Conservation (phyloP, 2,888 invertebrate species). For the Boloria euphrosyne region DNA sequence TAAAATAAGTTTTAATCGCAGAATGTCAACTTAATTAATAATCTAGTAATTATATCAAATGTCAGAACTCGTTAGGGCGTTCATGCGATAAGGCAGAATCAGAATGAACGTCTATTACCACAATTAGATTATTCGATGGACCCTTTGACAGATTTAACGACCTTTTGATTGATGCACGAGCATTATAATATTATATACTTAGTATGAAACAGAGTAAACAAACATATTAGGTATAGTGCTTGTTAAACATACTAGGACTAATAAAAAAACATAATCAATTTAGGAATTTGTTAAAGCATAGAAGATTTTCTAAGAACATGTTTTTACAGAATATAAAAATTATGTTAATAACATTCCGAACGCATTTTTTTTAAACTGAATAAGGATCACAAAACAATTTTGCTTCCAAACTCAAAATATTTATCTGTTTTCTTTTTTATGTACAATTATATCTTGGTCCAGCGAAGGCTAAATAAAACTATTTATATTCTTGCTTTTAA, state of each 20-base stretch:
- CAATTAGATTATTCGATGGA: constrained; percentile 38
- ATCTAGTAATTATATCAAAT: constrained; percentile 10
- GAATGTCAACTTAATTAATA: constrained; percentile 6
- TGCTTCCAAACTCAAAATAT: too few species aligned
- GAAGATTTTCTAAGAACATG: too few species aligned
- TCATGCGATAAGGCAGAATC: constrained; percentile 8
- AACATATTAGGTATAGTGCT: not conserved
- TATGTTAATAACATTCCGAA: too few species aligned
- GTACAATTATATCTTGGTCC: too few species aligned
- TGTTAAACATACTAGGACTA: too few species aligned
- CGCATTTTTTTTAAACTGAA: too few species aligned
- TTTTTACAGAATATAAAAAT: too few species aligned
- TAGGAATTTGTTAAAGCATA: too few species aligned
- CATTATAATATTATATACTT: too few species aligned
- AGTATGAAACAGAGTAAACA: not conserved
- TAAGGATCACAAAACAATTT: too few species aligned
- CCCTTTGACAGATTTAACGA: constrained; percentile 29
- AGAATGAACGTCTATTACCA: constrained; percentile 23
- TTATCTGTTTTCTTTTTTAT: too few species aligned
- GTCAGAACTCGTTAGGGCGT: constrained; percentile 11
- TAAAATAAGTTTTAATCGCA: not conserved
- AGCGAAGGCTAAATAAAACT: not conserved
- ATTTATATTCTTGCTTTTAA: not conserved
- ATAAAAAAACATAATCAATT: not conserved
- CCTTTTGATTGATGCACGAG: constrained; percentile 22